These are phyloP conservation scores for Taenaris catops DNA, from an alignment of 2,888 invertebrate species.

Conservation along the genomic window DNA sequence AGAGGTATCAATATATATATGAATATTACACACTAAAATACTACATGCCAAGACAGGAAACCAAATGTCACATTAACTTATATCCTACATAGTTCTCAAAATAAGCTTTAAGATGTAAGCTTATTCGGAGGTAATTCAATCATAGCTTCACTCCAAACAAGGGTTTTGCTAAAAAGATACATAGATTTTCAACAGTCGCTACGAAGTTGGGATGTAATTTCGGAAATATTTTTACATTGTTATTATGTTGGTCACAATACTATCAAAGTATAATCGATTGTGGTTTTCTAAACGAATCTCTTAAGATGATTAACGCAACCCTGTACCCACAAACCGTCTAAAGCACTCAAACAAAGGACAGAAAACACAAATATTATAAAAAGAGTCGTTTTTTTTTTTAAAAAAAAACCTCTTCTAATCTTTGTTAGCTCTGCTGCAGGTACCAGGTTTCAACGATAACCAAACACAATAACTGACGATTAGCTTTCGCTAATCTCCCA, in stretches of 20 bases:
- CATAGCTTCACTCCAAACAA: too few species aligned
- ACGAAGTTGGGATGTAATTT: not conserved
- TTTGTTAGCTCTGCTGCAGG: constrained; percentile 37
- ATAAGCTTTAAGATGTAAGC: too few species aligned
- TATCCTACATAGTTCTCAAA: too few species aligned
- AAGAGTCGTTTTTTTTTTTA: constrained; percentile 10
- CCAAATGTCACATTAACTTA: too few species aligned
- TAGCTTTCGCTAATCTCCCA: constrained; percentile 50
- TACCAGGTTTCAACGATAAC: constrained; percentile 58
- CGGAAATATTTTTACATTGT: not conserved
- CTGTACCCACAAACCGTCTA: constrained; percentile 9
- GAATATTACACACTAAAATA: too few species aligned
- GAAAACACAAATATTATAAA: constrained; percentile 18
- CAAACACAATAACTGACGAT: constrained; percentile 71
- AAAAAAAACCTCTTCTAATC: constrained; percentile 35
- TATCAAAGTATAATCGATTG: not conserved
- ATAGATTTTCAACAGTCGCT: not conserved
- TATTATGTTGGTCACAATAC: not conserved
- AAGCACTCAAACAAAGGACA: constrained; percentile 16
- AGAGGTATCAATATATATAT: too few species aligned
- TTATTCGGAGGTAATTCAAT: too few species aligned
- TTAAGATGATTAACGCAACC: constrained; percentile 16
- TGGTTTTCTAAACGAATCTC: not conserved
- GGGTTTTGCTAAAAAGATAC: too few species aligned
- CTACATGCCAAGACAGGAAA: too few species aligned